These are phyloP conservation scores for Umimayanthus chanpuru DNA, from an alignment of 92 coral and sea anemone species.

Conservation along the genomic window DNA sequence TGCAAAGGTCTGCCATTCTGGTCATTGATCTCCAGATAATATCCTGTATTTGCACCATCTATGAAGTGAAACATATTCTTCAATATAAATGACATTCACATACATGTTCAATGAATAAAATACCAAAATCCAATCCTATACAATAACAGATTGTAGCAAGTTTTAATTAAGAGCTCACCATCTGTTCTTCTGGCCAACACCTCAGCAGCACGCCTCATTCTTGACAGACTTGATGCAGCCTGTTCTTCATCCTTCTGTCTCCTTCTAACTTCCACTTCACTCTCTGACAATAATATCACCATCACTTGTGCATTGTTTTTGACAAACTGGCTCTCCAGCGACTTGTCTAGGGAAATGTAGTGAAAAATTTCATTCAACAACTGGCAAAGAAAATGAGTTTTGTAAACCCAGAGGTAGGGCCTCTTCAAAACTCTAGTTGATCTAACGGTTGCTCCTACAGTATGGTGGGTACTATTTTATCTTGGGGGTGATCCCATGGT, in stretches of 20 bases:
- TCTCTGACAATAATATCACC: conserved; percentile 71
- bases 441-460: too few relatives aligned
- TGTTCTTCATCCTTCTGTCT: conserved; percentile 59
- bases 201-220: conserved; percentile 90
- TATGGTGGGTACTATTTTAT: too few relatives aligned
- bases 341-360: conserved; percentile 46
- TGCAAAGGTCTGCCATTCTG: conserved; percentile 86
- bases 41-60: conserved; percentile 58
- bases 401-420: too few relatives aligned
- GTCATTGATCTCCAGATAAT: conserved; percentile 86
- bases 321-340: conserved; percentile 79
- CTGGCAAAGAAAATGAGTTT: background rate
- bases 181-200: conserved; percentile 85
- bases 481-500: too few relatives aligned
- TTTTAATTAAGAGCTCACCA: conserved; percentile 54
- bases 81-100: too few relatives aligned
- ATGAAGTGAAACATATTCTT: conserved; percentile 10
- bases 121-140: background rate
- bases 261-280: conserved; percentile 56
- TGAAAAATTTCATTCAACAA: background rate
- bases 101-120: background rate
- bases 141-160: background rate
- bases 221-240: conserved; percentile 65
- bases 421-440: too few relatives aligned
- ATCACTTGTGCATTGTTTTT: conserved; percentile 79